A percentile compares a stretch with the other conserved stretches of the same genome.
Evolutionary conservation across 2,797 vertebrate species (phyloP).

Genomic region (Lithobates pipiens): DNA sequence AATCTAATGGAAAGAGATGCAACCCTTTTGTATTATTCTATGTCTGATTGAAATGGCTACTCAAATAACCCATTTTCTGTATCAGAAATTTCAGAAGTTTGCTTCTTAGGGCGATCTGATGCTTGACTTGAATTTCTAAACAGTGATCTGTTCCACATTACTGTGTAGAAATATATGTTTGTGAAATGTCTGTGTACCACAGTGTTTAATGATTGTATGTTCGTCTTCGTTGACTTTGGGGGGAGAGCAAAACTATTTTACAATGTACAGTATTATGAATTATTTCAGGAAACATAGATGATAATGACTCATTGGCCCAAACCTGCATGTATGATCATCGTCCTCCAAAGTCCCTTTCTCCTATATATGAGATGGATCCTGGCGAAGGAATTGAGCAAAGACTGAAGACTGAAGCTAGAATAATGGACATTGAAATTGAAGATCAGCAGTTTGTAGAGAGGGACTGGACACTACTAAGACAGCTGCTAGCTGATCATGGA

Average conservation of each 20-base stretch:
- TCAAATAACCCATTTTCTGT: slow-evolving; percentile 78
- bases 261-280: slow-evolving; percentile 99
- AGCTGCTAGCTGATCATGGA: slow-evolving; percentile 92
- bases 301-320: slow-evolving; percentile 98
- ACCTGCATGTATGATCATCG: slow-evolving; percentile 92
- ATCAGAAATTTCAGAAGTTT: slow-evolving; percentile 77
- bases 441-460: slow-evolving; percentile 88
- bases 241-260: slow-evolving; percentile 84
- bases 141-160: slow-evolving; percentile 66
- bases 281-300: slow-evolving; percentile 99
- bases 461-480: slow-evolving; percentile 94
- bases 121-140: slow-evolving; percentile 74
- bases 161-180: slow-evolving; percentile 70
- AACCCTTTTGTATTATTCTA: slow-evolving; percentile 68
- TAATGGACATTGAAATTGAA: slow-evolving; percentile 76
- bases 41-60: slow-evolving; percentile 71
- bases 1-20: too few species aligned
- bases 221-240: slow-evolving; percentile 77
- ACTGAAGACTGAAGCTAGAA: slow-evolving; percentile 79
- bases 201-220: slow-evolving; percentile 73
- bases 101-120: slow-evolving; percentile 75
- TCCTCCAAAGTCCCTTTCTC: slow-evolving; percentile 95
- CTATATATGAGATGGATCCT: slow-evolving; percentile 95
- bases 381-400: slow-evolving; percentile 88
- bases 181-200: slow-evolving; percentile 67